These are phyloP conservation scores for Anas acuta DNA, from an alignment of 2,797 vertebrate species.

Conservation along the genomic window DNA sequence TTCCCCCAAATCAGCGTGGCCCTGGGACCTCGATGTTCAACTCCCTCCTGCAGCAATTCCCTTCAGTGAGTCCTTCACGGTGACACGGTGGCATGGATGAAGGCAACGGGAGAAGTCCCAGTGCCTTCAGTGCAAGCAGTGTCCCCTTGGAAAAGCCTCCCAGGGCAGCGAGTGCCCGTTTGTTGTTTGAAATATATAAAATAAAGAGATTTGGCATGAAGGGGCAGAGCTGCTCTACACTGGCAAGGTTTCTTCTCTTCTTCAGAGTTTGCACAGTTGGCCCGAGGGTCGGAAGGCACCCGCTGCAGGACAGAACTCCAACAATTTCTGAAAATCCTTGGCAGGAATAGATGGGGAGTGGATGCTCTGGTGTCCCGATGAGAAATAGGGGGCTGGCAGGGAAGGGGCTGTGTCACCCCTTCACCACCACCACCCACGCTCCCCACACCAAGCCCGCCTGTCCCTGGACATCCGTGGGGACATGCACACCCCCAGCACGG, in stretches of 20 bases:
- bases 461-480: fast-evolving
- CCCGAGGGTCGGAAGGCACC: background rate
- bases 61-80: background rate
- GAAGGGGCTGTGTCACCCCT: background rate
- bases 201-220: background rate
- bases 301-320: background rate
- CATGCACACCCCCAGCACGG: fast-evolving
- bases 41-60: background rate
- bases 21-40: background rate
- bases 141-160: background rate
- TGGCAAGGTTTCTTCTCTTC: background rate
- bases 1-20: fast-evolving
- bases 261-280: background rate
- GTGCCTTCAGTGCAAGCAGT: background rate
- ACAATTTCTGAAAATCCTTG: background rate
- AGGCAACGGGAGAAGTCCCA: background rate
- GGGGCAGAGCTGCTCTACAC: background rate
- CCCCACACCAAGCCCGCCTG: fast-evolving
- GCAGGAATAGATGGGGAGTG: background rate
- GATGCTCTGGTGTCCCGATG: background rate
- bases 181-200: background rate
- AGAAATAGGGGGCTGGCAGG: background rate
- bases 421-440: fast-evolving
- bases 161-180: background rate
- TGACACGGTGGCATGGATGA: background rate